A percentile compares a stretch with the other conserved stretches of the same genome.
Conservation (phyloP, 2,113 vertebrate species). For the Corynorhinus townsendii region DNA sequence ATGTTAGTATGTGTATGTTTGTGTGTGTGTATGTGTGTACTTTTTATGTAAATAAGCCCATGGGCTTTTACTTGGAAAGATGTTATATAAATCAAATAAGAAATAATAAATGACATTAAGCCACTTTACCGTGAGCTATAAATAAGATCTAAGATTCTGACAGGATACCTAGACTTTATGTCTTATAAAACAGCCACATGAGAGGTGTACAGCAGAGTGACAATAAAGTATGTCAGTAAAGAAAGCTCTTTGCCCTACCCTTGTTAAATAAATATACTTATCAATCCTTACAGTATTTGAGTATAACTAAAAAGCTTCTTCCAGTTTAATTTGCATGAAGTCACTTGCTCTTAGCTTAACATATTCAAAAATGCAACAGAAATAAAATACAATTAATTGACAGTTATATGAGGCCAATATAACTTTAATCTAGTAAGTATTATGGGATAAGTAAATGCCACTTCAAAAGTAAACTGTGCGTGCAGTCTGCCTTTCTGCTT, state of each 20-base stretch:
- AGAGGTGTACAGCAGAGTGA: conserved; percentile 61
- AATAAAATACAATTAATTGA: conserved; percentile 75
- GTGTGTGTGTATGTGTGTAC: conserved; percentile 26
- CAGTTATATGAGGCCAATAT: conserved; percentile 66
- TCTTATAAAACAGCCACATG: conserved; percentile 67
- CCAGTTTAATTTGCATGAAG: conserved; percentile 71
- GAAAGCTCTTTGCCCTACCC: conserved; percentile 67
- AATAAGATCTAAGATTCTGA: conserved; percentile 68
- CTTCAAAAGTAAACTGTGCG: conserved; percentile 61
- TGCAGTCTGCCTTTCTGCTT: conserved; percentile 23
- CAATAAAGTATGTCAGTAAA: conserved; percentile 71
- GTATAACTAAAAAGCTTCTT: conserved; percentile 73
- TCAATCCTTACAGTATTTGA: conserved; percentile 69
- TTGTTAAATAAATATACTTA: conserved; percentile 72
- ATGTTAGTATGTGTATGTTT: not conserved
- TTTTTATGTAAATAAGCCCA: conserved; percentile 62
- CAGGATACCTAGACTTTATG: conserved; percentile 66
- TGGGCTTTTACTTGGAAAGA: not conserved
- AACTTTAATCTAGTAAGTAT: conserved; percentile 71
- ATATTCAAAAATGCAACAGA: conserved; percentile 64
- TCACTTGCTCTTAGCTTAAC: conserved; percentile 69
- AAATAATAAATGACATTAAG: conserved; percentile 57
- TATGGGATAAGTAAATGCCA: conserved; percentile 40
- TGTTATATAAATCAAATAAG: conserved; percentile 52
- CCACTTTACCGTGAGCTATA: conserved; percentile 65